Conservation (phyloP, 1,140 invertebrate genomes). For the Dendrolimus punctatus region DNA sequence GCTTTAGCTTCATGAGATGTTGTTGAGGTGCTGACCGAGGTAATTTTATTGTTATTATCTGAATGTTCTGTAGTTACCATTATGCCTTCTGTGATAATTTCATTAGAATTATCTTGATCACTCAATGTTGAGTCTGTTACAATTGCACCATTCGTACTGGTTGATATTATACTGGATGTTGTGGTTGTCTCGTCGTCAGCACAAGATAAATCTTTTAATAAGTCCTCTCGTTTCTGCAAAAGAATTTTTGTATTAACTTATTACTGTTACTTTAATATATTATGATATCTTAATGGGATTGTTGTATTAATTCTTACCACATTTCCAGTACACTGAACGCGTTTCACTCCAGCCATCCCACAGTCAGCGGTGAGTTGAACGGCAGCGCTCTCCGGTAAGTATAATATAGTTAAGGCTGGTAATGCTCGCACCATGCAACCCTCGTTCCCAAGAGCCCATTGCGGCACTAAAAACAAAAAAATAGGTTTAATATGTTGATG, state of each 20-base stretch:
- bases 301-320: conserved; percentile 65
- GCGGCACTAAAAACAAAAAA: conserved; percentile 72
- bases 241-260: conserved; percentile 9
- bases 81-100: conserved; percentile 38
- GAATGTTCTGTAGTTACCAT: conserved; percentile 32
- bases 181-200: conserved; percentile 41
- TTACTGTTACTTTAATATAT: neutral
- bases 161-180: conserved; percentile 12
- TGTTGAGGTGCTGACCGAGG: conserved; percentile 19
- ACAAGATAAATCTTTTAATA: conserved; percentile 60
- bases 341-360: conserved; percentile 86
- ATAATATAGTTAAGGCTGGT: conserved; percentile 79
- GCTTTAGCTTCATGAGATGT: conserved; percentile 14
- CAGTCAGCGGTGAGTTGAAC: conserved; percentile 91
- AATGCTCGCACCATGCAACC: conserved; percentile 79
- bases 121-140: conserved; percentile 31
- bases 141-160: conserved; percentile 26
- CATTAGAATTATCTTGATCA: conserved; percentile 39
- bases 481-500: too few species aligned
- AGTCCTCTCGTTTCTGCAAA: conserved; percentile 63
- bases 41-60: conserved; percentile 29
- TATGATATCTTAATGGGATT: neutral
- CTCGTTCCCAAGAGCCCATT: conserved; percentile 76
- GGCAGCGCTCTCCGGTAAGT: conserved; percentile 83
- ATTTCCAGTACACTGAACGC: conserved; percentile 79